Evolutionary conservation across 1,140 invertebrate genomes (phyloP).

Genomic region (Bombus affinis): DNA sequence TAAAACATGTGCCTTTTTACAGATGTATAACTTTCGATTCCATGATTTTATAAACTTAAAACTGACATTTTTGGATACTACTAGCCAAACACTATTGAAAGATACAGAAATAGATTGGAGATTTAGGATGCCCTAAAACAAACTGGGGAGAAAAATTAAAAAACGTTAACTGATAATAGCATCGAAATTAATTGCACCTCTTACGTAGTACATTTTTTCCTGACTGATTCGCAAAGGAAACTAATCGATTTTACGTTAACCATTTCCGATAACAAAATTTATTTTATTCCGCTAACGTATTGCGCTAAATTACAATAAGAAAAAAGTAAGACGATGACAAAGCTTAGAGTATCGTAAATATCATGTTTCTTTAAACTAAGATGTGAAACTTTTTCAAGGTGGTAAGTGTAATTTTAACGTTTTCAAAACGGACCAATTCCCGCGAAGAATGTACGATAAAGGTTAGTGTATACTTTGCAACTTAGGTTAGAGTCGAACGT

Average conservation of each 20-base stretch:
- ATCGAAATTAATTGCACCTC: background rate
- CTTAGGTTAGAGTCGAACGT: background rate
- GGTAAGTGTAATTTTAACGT: background rate
- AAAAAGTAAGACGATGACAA: background rate
- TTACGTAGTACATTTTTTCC: background rate
- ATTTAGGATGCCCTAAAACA: background rate
- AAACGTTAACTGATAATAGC: background rate
- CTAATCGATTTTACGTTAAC: background rate
- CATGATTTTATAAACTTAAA: background rate
- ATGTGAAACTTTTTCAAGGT: background rate
- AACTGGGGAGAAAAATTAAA: too few relatives aligned
- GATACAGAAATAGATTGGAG: background rate
- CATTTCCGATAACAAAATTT: too few relatives aligned
- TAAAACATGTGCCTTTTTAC: too few relatives aligned
- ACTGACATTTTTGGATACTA: background rate
- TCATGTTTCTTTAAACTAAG: background rate
- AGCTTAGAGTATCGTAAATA: background rate
- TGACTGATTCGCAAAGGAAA: background rate
- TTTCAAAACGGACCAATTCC: slow-evolving; percentile 16
- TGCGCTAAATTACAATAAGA: background rate
- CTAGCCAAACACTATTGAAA: background rate
- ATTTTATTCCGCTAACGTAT: background rate
- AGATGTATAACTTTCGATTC: background rate
- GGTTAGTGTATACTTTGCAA: slow-evolving; percentile 9
- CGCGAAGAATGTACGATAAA: background rate